phyloP scores from a whole-genome alignment of 1,140 invertebrate species.

The Vanessa atalanta region DNA sequence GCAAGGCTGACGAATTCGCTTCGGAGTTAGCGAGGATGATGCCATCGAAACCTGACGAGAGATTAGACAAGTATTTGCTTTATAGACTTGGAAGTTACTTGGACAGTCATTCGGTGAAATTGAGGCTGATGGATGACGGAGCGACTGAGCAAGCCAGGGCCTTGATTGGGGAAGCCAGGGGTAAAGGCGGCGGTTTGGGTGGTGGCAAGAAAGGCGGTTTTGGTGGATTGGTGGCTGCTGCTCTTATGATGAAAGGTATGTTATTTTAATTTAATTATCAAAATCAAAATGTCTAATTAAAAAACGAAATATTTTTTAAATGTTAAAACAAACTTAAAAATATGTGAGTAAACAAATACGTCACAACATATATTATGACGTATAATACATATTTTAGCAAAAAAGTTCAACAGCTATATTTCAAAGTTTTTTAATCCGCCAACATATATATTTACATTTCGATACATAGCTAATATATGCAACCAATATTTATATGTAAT shows the following conservation, averaged over 20 bases:
- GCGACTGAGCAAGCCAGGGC: conserved; percentile 82
- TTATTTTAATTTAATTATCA: not conserved
- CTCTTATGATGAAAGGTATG: conserved; percentile 85
- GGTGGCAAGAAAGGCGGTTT: conserved; percentile 76
- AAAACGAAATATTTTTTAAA: too few relatives aligned
- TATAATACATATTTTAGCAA: too few relatives aligned
- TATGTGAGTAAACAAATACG: too few relatives aligned
- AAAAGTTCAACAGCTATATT: too few relatives aligned
- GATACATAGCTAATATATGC: too few relatives aligned
- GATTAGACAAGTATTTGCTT: conserved; percentile 88
- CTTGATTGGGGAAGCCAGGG: conserved; percentile 69
- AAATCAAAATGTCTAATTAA: too few relatives aligned
- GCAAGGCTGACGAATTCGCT: conserved; percentile 85
- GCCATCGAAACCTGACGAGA: conserved; percentile 87
- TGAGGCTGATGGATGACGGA: conserved; percentile 86
- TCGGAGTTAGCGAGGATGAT: conserved; percentile 87
- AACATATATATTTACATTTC: too few relatives aligned
- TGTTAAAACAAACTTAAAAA: too few relatives aligned
- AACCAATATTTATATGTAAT: too few relatives aligned
- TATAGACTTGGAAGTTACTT: conserved; percentile 87
- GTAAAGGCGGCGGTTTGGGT: conserved; percentile 75
- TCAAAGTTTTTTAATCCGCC: too few relatives aligned
- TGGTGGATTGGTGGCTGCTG: conserved; percentile 82
- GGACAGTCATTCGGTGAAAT: conserved; percentile 86
- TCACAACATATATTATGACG: too few relatives aligned